A percentile compares a stretch with the other conserved stretches of the same genome.
Evolutionary conservation across 2,888 invertebrate genomes (phyloP).

Genomic region (Meteorus colon): DNA sequence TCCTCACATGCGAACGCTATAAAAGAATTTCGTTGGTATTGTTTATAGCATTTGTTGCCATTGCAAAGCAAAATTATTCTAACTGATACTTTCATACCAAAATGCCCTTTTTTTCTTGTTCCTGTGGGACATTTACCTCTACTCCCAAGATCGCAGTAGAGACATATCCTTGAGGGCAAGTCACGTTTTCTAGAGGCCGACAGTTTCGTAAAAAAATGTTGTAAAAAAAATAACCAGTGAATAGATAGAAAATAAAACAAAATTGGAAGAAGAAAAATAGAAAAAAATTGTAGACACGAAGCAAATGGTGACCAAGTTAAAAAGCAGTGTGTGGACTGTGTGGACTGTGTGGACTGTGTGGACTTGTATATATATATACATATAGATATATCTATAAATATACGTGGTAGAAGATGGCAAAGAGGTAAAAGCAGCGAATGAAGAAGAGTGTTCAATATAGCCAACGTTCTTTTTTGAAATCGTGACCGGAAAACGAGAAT

Average conservation of each 20-base stretch:
- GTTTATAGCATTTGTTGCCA: not conserved
- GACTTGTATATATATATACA: not conserved
- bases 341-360: conserved; percentile 20
- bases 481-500: conserved; percentile 56
- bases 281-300: conserved; percentile 28
- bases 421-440: conserved; percentile 26
- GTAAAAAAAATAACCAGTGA: conserved; percentile 10
- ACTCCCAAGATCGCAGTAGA: not conserved
- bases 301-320: conserved; percentile 49
- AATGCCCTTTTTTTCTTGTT: conserved; percentile 26
- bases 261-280: conserved; percentile 25
- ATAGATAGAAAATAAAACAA: conserved; percentile 23
- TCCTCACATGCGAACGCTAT: not conserved
- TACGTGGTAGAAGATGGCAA: conserved; percentile 43
- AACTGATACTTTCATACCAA: conserved; percentile 24
- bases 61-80: conserved; percentile 19
- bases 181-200: conserved; percentile 48
- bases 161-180: conserved; percentile 36
- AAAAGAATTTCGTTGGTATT: not conserved
- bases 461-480: conserved; percentile 53
- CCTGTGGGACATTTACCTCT: conserved; percentile 1
- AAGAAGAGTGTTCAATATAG: conserved; percentile 43
- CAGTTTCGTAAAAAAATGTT: conserved; percentile 18
- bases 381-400: conserved; percentile 21
- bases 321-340: conserved; percentile 39